Base-by-base conservation (phyloP, 2,113 vertebrate genomes). In the Tupaia chinensis region DNA sequence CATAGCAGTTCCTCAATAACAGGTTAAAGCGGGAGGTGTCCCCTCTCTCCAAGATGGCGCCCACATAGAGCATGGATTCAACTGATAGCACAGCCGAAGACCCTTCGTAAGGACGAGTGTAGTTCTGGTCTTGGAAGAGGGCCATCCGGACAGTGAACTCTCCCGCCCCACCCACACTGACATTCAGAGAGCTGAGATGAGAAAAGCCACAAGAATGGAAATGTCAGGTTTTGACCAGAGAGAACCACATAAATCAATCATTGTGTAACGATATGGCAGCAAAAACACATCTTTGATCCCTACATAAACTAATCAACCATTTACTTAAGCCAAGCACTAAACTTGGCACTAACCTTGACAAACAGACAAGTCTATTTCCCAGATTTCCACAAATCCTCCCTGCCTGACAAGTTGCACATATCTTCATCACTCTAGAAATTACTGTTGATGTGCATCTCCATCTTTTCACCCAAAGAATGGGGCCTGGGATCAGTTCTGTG, bases 1-100 rank as follows among this genome's bases (percentile, higher is more conserved):
- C 98, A 54, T 98, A 98, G 87, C 98, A 98, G 80, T 97, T 98
- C 53, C 25, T 96, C 93, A 98, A 12, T 53, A 96, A 3, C 61
- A 98, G 78, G 3, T 95, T 96, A 29, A 98, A 98, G 12, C 5
- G 69, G 22, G 93, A 88, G 8, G 32, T 32, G n/a, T 98, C 97
- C 25, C 97, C 97, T 25, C 2, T 73, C 11, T 97, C 95, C 84
- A 98, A 29, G 58, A 98, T 88, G 89, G 95, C 83, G 0, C 97
- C 97, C 91, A 98, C 96, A 0, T 98, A 98, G 17, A 98, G 97
- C 19, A 91, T 88, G 32, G 94, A 77, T 22, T 98, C 89, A 1
- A 96, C 82, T 0, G 96, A 60, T 16, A 98, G 92, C 10, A 72
- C n/a, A 7, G 32, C 97, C 0, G 0, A 0, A 0, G 9, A 7